A percentile compares a stretch with the other conserved stretches of the same genome.
Evolutionary conservation across 2,113 vertebrate genomes (phyloP).

Genomic region (Onychostoma macrolepis): DNA sequence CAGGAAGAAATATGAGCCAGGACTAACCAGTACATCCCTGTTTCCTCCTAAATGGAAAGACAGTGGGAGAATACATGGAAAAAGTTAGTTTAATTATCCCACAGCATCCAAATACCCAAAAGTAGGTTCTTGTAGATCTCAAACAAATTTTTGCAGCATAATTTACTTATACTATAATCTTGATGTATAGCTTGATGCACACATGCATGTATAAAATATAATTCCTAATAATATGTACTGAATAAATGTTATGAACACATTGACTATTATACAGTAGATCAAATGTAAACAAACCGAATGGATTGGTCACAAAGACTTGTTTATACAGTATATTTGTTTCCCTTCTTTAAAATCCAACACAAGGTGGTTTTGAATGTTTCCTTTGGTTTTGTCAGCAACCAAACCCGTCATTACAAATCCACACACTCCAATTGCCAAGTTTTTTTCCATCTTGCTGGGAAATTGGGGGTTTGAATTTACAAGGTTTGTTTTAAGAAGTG

Average conservation of each 20-base stretch:
- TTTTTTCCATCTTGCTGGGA: neutral
- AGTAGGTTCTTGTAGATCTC: neutral
- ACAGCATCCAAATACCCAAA: neutral
- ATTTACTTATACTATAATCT: neutral
- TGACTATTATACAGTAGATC: neutral
- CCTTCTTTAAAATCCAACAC: neutral
- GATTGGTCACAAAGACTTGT: neutral
- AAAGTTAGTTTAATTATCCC: neutral
- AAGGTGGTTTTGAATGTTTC: neutral
- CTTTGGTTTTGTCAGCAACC: neutral
- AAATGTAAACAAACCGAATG: neutral
- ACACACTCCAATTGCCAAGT: neutral
- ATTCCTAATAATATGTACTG: neutral
- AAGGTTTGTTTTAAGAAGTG: neutral
- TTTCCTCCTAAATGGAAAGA: conserved; percentile 62
- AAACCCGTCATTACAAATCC: neutral
- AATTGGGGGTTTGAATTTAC: neutral
- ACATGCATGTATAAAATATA: neutral
- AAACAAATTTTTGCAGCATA: neutral
- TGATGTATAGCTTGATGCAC: neutral
- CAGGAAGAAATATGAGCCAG: conserved; percentile 79
- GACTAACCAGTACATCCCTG: conserved; percentile 77
- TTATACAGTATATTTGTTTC: neutral
- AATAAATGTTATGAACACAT: neutral
- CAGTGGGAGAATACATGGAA: neutral